phyloP scores from a whole-genome alignment of 2,797 vertebrate species.

The Xyrichtys novacula region DNA sequence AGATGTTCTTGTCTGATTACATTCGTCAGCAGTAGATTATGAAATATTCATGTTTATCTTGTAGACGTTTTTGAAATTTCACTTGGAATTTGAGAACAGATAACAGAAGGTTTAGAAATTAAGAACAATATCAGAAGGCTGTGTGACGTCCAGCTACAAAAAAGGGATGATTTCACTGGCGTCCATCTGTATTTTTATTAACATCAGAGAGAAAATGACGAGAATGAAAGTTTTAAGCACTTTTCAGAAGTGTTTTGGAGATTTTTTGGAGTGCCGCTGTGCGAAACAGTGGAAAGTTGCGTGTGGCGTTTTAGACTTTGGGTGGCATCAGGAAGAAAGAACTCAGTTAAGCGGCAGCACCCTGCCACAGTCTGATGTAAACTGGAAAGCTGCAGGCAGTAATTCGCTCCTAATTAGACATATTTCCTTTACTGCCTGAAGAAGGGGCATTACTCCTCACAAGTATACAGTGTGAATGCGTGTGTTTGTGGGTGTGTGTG shows the following conservation, averaged over 20 bases:
- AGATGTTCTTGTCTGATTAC: too few relatives aligned
- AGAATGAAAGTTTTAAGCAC: neutral
- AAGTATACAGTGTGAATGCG: conserved; percentile 7
- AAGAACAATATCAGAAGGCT: too few relatives aligned
- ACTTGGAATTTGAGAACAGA: too few relatives aligned
- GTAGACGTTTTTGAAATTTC: too few relatives aligned
- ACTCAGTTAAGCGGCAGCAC: conserved; percentile 22
- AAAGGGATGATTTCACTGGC: neutral
- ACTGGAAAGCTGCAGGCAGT: conserved; percentile 45
- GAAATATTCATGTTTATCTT: too few relatives aligned
- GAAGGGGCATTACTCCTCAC: neutral
- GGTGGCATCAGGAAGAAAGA: conserved; percentile 6
- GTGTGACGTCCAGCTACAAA: neutral
- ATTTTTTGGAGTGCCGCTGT: neutral
- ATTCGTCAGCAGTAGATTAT: too few relatives aligned
- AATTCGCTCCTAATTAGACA: conserved; percentile 58
- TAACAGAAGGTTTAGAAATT: too few relatives aligned
- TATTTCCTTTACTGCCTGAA: conserved; percentile 40
- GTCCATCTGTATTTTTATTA: neutral
- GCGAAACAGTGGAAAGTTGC: neutral
- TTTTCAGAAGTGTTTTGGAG: neutral
- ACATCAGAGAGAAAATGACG: neutral
- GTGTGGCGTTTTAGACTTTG: conserved; percentile 5
- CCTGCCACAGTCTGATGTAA: conserved; percentile 30
- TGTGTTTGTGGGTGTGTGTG: conserved; percentile 18